Evolutionary conservation across 2,888 invertebrate genomes (phyloP).

Genomic region (Cristatella mucedo): DNA sequence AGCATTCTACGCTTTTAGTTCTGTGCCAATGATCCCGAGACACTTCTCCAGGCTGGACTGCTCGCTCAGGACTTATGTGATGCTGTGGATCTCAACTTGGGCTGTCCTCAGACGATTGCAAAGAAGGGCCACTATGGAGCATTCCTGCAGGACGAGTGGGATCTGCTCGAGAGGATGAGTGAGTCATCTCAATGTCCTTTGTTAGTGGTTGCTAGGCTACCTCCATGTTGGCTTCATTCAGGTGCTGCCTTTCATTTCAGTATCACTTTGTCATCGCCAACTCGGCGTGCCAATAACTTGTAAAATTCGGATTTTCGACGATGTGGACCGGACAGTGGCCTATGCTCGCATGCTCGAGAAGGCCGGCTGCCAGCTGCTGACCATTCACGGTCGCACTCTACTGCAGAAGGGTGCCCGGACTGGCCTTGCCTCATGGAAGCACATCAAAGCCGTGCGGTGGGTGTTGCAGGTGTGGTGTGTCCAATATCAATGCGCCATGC

Average conservation of each 20-base stretch:
- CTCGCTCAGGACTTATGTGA: constrained; percentile 73
- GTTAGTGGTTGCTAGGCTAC: background rate
- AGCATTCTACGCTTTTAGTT: constrained; percentile 52
- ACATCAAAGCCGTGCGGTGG: constrained; percentile 75
- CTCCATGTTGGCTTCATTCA: background rate
- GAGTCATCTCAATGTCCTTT: constrained; percentile 14
- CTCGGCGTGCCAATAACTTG: constrained; percentile 74
- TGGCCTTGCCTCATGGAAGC: constrained; percentile 81
- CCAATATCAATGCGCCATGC: too few relatives aligned
- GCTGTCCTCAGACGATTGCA: constrained; percentile 94
- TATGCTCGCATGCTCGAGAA: constrained; percentile 86
- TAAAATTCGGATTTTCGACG: constrained; percentile 80
- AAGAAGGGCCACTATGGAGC: constrained; percentile 88
- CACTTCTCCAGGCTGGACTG: constrained; percentile 67
- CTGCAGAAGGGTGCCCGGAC: constrained; percentile 92
- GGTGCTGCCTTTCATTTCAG: background rate
- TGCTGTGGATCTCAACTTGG: constrained; percentile 89
- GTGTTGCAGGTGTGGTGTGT: constrained; percentile 10
- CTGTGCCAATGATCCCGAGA: constrained; percentile 84
- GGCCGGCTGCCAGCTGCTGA: constrained; percentile 75
- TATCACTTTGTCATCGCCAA: constrained; percentile 26
- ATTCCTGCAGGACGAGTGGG: constrained; percentile 90
- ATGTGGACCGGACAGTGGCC: constrained; percentile 62
- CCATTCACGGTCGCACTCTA: constrained; percentile 84
- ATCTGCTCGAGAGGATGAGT: constrained; percentile 66